phyloP scores from a whole-genome alignment of 2,888 invertebrate species.

The Danaus chrysippus region DNA sequence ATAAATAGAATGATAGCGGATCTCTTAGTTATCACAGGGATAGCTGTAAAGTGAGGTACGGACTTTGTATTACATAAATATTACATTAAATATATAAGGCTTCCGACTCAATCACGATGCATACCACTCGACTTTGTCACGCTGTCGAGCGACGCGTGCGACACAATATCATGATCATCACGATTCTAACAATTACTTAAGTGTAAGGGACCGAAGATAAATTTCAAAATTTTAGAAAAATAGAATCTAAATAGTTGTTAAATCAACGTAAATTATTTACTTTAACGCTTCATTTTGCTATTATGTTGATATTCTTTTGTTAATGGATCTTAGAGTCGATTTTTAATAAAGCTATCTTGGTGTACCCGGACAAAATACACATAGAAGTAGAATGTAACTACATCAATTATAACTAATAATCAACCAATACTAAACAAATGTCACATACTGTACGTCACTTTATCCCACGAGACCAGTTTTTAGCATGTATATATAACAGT shows the following conservation, averaged over 20 bases:
- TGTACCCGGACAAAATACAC: too few species aligned
- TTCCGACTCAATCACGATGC: slow-evolving; percentile 76
- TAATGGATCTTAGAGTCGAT: too few species aligned
- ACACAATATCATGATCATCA: slow-evolving; percentile 63
- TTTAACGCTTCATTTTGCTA: too few species aligned
- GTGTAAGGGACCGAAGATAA: too few species aligned
- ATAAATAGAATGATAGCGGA: neutral
- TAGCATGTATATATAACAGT: neutral
- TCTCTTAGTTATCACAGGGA: slow-evolving; percentile 30
- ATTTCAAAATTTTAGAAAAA: too few species aligned
- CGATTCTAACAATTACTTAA: slow-evolving; percentile 55
- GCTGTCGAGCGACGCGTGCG: slow-evolving; percentile 58
- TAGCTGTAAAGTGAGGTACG: slow-evolving; percentile 61
- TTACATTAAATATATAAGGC: slow-evolving; percentile 65
- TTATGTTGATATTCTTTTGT: too few species aligned
- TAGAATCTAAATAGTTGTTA: too few species aligned
- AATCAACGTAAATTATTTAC: too few species aligned
- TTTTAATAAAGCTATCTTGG: too few species aligned
- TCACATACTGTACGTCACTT: neutral
- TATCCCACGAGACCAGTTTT: neutral
- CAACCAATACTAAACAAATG: neutral
- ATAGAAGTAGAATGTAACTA: too few species aligned
- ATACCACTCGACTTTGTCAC: slow-evolving; percentile 75
- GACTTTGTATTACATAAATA: slow-evolving; percentile 70
- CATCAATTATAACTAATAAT: neutral